These are phyloP conservation scores for Philaethria dido DNA, from an alignment of 2,888 invertebrate species.

Conservation along the genomic window DNA sequence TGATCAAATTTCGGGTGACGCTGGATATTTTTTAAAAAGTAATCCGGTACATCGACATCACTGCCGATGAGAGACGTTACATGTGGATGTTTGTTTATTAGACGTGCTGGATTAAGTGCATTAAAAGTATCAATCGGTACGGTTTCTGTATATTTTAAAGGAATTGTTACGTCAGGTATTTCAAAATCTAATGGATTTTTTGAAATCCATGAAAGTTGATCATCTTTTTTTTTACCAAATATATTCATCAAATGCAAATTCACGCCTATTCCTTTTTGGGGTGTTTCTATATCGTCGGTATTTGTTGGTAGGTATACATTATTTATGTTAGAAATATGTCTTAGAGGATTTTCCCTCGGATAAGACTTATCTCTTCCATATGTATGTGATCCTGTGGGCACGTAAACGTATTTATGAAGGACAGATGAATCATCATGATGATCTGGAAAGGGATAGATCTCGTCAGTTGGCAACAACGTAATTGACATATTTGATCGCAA, in stretches of 20 bases:
- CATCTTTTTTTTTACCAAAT: neutral
- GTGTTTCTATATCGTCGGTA: neutral
- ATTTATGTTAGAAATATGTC: neutral
- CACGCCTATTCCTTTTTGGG: neutral
- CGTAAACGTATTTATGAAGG: neutral
- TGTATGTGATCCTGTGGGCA: neutral
- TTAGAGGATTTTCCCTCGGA: neutral
- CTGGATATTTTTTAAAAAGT: neutral
- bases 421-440: neutral
- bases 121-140: neutral
- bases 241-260: neutral
- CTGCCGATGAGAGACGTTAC: neutral
- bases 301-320: neutral
- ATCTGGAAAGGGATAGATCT: neutral
- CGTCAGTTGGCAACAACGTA: neutral
- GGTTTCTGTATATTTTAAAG: neutral
- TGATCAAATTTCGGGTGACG: constrained; percentile 44
- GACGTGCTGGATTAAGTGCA: neutral
- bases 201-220: neutral
- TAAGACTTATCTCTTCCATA: too few relatives aligned
- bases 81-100: neutral
- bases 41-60: neutral
- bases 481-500: constrained; percentile 13
- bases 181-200: neutral
- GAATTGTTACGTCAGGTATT: neutral